phyloP scores from a whole-genome alignment of 2,797 vertebrate genomes.

The Hoplostethus mediterraneus region DNA sequence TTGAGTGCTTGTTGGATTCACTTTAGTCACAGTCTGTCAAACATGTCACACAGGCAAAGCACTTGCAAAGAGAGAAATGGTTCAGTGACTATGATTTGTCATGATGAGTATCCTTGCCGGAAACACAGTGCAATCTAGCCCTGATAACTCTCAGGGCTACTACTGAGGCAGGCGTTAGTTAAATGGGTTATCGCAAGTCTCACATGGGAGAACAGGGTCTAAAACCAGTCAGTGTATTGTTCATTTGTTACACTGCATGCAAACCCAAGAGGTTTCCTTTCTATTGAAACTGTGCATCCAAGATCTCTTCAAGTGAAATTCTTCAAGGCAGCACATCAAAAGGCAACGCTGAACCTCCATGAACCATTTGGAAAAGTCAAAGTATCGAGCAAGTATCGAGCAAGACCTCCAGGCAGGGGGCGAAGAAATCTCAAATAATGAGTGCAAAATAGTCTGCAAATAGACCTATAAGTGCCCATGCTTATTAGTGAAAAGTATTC shows the following conservation, averaged over 20 bases:
- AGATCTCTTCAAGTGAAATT: too few relatives aligned
- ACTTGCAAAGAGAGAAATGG: not conserved
- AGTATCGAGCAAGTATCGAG: too few relatives aligned
- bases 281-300: too few relatives aligned
- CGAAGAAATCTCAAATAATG: slow-evolving; percentile 19
- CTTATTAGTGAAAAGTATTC: slow-evolving; percentile 32
- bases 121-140: not conserved
- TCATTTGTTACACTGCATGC: too few relatives aligned
- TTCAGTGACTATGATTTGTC: not conserved
- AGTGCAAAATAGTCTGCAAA: slow-evolving; percentile 28
- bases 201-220: slow-evolving; percentile 20
- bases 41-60: slow-evolving; percentile 6
- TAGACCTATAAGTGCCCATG: not conserved
- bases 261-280: too few relatives aligned
- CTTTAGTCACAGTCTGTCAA: slow-evolving; percentile 28
- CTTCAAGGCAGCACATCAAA: too few relatives aligned
- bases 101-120: slow-evolving; percentile 1
- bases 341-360: not conserved
- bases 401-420: not conserved
- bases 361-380: slow-evolving; percentile 6
- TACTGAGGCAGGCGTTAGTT: slow-evolving; percentile 21
- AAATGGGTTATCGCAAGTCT: slow-evolving; percentile 23
- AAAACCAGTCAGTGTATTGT: not conserved
- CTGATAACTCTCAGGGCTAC: slow-evolving; percentile 17
- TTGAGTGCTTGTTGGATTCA: slow-evolving; percentile 49